Base-by-base conservation (phyloP, 1,140 invertebrate species). In the Helicoverpa armigera region DNA sequence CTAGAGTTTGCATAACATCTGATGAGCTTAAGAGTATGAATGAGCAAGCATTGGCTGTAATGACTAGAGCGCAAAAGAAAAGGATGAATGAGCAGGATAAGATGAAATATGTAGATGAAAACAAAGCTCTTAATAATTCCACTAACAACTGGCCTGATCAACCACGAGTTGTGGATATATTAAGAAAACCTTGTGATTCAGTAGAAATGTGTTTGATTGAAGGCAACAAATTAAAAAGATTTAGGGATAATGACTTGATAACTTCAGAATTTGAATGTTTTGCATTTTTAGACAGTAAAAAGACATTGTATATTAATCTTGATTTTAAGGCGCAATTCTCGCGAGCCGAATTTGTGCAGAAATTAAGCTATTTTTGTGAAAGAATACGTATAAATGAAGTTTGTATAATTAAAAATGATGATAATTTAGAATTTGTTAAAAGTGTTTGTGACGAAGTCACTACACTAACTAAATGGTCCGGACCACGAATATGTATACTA, bases 11-110 rank as follows among this genome's bases (percentile, higher is more conserved):
- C 69, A 50, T 83, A n/a, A 74, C 78, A 54, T 83, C 77, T 13
- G 50, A 83, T 43, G 85, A 82, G 9, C 77, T 86, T n/a, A 82
- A 82, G 75, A 53, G 58, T 43, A 86, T 82, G 77, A 16, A 79
- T 63, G 74, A 73, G 12, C 18, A 65, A 65, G 61, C 29, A 13
- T 9, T 60, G 29, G 35, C 35, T 43, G 61, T 81, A n/a, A 77
- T 83, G 63, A 83, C 82, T 29, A 54, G 81, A n/a, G 73, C 60
- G 9, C 81, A 82, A 79, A 74, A 31, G 16, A 18, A 60, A 72
- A 79, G 23, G 48, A 50, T 79, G 14, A 29, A 82, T 75, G 63
- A 82, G 35, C 16, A 12, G 2, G 58, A 60, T 43, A 53, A 23
- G 35, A 50, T n/a, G 51, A 61, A 31, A 54, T n/a, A 29, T 56